Conservation (phyloP, 2,888 invertebrate genomes). For the Cheilosia grossa region DNA sequence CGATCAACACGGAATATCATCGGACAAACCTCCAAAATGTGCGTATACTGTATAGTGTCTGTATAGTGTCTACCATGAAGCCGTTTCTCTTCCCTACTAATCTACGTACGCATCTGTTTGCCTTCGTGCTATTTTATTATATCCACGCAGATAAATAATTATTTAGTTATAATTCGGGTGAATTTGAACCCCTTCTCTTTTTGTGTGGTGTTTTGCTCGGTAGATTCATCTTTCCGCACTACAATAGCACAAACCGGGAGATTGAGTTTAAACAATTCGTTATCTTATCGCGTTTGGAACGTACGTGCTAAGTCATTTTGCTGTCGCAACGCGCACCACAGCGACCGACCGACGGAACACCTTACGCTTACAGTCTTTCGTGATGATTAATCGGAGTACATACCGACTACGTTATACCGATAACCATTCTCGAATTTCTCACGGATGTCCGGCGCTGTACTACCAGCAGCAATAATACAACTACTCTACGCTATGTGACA, state of each 20-base stretch:
- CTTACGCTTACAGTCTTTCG: slow-evolving; percentile 16
- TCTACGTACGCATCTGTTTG: slow-evolving; percentile 22
- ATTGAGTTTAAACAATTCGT: slow-evolving; percentile 30
- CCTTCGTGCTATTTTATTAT: slow-evolving; percentile 10
- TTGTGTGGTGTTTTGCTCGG: neutral
- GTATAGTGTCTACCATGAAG: neutral
- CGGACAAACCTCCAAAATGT: slow-evolving; percentile 25
- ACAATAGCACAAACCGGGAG: neutral
- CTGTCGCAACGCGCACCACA: slow-evolving; percentile 10
- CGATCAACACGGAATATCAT: slow-evolving; percentile 13
- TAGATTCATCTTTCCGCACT: slow-evolving; percentile 15
- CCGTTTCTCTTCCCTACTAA: neutral
- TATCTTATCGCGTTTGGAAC: slow-evolving; percentile 24
- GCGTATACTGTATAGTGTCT: slow-evolving; percentile 43
- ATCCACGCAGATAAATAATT: slow-evolving; percentile 2
- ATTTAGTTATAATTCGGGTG: slow-evolving; percentile 2
- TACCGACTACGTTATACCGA: slow-evolving; percentile 31
- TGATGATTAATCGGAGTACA: slow-evolving; percentile 60
- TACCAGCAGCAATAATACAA: slow-evolving; percentile 34
- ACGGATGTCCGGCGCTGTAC: slow-evolving; percentile 58
- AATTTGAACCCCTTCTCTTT: neutral
- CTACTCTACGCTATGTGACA: slow-evolving; percentile 29
- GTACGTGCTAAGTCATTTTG: slow-evolving; percentile 4
- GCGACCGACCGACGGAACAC: slow-evolving; percentile 2
- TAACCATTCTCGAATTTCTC: slow-evolving; percentile 63